Evolutionary conservation across 2,113 vertebrate genomes (phyloP), one percentile per base, ranked within the genome.

Genomic region (Synodontis membranacea): DNA sequence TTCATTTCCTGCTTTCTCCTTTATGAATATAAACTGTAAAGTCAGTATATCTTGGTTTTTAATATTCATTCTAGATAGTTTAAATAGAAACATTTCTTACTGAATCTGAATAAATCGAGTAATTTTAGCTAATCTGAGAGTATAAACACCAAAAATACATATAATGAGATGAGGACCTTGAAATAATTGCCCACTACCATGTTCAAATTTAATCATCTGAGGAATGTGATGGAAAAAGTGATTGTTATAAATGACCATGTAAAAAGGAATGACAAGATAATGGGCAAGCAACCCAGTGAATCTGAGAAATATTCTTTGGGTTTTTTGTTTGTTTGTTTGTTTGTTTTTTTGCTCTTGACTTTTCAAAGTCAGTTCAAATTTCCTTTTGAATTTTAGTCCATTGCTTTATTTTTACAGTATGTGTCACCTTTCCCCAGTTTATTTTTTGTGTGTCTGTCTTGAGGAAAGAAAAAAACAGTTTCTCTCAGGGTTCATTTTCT

Each of bases 21-120:
- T 91, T 88, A 88, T 85, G 91, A 74, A 90, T 92, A 90, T 89
- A 91, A 92, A 91, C 86, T 91, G n/a, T 93, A 92, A 78, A 90
- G 87, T 93, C 92, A 66, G 76, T 92, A 90, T 92, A 89, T 74
- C 91, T 92, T 86, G 87, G 91, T 90, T 92, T 93, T 92, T 89
- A 91, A 88, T 91, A 90, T 86, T 87, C 12, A 89, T 86, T 54
- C 88, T 88, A 74, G 90, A 90, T 86, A 88, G 88, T 92, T 92
- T 91, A 92, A 94, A 86, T 92, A 89, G 89, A 90, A 90, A 88
- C 83, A 88, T 88, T 91, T 66, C 25, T 86, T 84, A 83, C 48
- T n/a, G 84, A 83, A 84, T 85, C 31, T 28, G 58, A 58, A 80
- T 84, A 44, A 54, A 68, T 64, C 50, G n/a, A 79, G 48, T 12